A percentile compares a stretch with the other conserved stretches of the same genome.
These are phyloP conservation scores for Molossus molossus DNA, from an alignment of 2,797 vertebrate genomes.

Conservation along the genomic window DNA sequence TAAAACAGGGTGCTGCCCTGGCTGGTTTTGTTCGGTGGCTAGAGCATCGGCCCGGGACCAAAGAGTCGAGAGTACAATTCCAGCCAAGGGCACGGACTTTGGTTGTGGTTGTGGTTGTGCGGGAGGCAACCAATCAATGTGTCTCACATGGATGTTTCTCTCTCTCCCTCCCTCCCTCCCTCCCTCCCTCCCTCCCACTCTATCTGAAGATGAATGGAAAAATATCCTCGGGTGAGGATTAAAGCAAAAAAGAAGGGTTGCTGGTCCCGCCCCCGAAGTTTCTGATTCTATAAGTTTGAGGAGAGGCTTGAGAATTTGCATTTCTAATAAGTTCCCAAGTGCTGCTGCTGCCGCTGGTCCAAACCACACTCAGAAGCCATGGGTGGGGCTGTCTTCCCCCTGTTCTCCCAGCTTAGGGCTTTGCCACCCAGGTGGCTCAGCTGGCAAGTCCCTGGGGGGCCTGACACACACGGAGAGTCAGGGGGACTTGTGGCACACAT, in stretches of 20 bases:
- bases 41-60: too few relatives aligned
- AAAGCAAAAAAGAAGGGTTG: too few relatives aligned
- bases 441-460: not conserved
- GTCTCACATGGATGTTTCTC: too few relatives aligned
- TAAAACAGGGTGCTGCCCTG: not conserved
- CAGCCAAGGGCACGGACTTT: too few relatives aligned
- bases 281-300: not conserved
- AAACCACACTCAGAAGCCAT: not conserved
- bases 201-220: too few relatives aligned
- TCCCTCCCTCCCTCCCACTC: too few relatives aligned
- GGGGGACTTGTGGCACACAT: not conserved
- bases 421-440: not conserved
- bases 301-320: not conserved
- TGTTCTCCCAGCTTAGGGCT: not conserved
- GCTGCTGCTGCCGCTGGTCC: not conserved
- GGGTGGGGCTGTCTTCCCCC: not conserved
- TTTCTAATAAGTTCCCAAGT: conserved; percentile 13
- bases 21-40: too few relatives aligned
- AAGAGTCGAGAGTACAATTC: too few relatives aligned
- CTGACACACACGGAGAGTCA: not conserved
- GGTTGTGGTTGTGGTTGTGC: too few relatives aligned
- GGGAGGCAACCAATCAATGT: too few relatives aligned
- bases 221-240: too few relatives aligned
- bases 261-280: not conserved
- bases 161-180: too few relatives aligned